Conservation (phyloP, 2,113 vertebrate species). For the Malaclemys terrapin region DNA sequence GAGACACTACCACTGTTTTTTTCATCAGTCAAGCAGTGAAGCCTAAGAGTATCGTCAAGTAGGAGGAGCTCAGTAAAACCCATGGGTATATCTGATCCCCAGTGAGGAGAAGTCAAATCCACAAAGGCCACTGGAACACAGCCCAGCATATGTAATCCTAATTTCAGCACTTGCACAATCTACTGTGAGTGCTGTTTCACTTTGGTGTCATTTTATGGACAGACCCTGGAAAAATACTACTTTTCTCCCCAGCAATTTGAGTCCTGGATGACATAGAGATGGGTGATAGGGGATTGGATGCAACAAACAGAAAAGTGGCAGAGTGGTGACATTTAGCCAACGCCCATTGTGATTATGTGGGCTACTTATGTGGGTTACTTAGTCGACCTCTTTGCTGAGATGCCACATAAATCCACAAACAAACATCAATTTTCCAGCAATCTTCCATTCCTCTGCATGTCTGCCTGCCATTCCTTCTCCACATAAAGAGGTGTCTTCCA, state of each 20-base stretch:
- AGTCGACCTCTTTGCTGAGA: not conserved
- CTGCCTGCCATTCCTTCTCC: not conserved
- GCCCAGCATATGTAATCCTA: not conserved
- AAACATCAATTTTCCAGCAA: not conserved
- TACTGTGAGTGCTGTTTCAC: not conserved
- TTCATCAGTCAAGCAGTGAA: not conserved
- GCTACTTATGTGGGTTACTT: not conserved
- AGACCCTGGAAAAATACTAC: not conserved
- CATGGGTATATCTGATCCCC: not conserved
- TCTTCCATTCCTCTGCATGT: not conserved
- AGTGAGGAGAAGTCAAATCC: not conserved
- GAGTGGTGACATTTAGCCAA: not conserved
- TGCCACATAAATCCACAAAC: not conserved
- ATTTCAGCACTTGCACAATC: not conserved
- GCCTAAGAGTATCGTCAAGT: not conserved
- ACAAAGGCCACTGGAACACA: not conserved
- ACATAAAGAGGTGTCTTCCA: not conserved
- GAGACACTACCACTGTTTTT: not conserved
- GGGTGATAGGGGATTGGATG: not conserved
- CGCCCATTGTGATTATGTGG: not conserved
- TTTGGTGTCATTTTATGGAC: not conserved
- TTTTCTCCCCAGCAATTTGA: not conserved
- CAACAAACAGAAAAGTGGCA: not conserved
- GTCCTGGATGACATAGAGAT: not conserved
- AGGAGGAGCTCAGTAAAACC: not conserved